phyloP scores from a whole-genome alignment of 2,113 vertebrate genomes.

The Orycteropus afer region DNA sequence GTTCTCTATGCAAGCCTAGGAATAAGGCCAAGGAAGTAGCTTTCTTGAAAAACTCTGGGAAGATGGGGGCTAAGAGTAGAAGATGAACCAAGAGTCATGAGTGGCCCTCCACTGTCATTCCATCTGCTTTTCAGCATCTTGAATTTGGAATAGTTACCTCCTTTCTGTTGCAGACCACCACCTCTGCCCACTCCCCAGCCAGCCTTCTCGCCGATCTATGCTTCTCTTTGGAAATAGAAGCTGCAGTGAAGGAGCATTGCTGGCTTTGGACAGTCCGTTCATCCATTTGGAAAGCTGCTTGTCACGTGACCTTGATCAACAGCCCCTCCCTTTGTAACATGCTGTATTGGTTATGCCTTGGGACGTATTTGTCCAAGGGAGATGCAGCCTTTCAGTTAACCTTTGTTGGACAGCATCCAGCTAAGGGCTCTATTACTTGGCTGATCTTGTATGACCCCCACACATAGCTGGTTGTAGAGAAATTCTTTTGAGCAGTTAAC shows the following conservation, averaged over 20 bases:
- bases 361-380: background rate
- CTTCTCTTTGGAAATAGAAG: background rate
- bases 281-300: background rate
- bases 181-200: background rate
- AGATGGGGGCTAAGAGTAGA: background rate
- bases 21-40: background rate
- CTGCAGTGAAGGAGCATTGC: background rate
- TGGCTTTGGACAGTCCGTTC: background rate
- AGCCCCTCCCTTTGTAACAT: background rate
- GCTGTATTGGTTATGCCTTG: fast-evolving
- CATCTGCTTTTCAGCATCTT: background rate
- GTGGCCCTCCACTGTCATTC: background rate
- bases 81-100: background rate
- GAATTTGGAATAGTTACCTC: background rate
- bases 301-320: fast-evolving
- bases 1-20: background rate
- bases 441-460: background rate
- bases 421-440: background rate
- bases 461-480: background rate
- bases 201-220: background rate
- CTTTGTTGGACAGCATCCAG: background rate
- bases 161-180: background rate
- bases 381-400: background rate
- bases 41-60: background rate
- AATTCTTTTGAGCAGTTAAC: background rate